Evolutionary conservation across 1,140 invertebrate genomes (phyloP), one percentile per base, ranked within the genome.

Genomic region (Thalassaphorura encarpata): DNA sequence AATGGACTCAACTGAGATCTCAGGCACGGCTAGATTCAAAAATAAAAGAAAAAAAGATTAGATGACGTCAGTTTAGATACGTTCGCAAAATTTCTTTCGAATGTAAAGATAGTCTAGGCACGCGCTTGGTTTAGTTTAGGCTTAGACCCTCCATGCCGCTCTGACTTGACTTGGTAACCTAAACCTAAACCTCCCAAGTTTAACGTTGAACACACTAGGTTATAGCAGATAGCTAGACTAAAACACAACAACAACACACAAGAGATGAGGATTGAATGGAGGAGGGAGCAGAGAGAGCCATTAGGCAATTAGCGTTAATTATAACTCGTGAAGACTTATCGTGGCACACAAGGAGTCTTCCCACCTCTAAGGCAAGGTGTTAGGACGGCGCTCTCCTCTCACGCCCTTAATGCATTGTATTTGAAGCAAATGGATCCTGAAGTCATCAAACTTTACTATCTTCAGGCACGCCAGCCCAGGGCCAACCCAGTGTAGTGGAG

Each of bases 1-100:
- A 49, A 90, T 82, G 21, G 55, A 88, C 76, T 69, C 83, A 53
- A 88, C 77, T 69, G 86, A 83, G 62, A 82, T 76, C 59, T 83
- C 77, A 62, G 80, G 76, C 11, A 82, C 82, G 83, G 73, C 52
- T 58, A 56, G n/a, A 62, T 49, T 19, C 73, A 76, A 50, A 50
- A 48, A 50, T 56, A 50, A 62, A 52, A 58, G 31, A 36, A 11
- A 36, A 36, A 36, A 36, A 36, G 11, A 36, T 36, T 36, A 36
- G 33, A n/a, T 36, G n/a, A 36, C 33, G 11, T 11, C 33, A 36
- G 33, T n/a, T 36, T n/a, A n/a, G 33, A 11, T 11, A 11, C 33
- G 33, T 36, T n/a, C 11, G n/a, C n/a, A n/a, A n/a, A n/a, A n/a
- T n/a, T n/a, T n/a, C n/a, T n/a, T n/a, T n/a, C n/a, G n/a, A n/a